A percentile compares a stretch with the other conserved stretches of the same genome.
phyloP scores from a whole-genome alignment of 2,888 invertebrate genomes.

The Chaetogeoica ovagalla region DNA sequence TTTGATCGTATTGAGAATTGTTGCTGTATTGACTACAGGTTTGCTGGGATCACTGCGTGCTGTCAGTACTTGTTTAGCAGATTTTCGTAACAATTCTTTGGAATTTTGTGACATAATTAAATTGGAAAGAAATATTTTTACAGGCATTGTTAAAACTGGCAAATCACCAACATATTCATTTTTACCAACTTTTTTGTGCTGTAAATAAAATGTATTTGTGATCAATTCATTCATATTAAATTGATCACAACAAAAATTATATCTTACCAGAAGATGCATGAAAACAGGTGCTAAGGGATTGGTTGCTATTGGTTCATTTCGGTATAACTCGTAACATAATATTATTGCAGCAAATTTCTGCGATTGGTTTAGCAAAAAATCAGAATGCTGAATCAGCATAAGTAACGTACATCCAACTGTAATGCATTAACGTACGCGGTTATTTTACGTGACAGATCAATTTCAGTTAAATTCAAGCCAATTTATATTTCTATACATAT shows the following conservation, averaged over 20 bases:
- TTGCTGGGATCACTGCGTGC: constrained; percentile 49
- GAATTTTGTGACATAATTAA: constrained; percentile 52
- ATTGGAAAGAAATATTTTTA: constrained; percentile 49
- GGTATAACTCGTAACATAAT: constrained; percentile 72
- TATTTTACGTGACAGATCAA: not conserved
- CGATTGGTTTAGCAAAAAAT: constrained; percentile 58
- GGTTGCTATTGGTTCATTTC: constrained; percentile 67
- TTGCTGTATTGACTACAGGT: constrained; percentile 48
- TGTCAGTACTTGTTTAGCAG: constrained; percentile 50
- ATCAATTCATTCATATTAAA: not conserved
- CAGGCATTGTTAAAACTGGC: constrained; percentile 45
- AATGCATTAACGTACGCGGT: not conserved
- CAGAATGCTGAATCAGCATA: constrained; percentile 58
- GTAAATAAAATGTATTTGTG: not conserved
- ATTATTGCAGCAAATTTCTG: constrained; percentile 73
- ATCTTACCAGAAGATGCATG: constrained; percentile 68
- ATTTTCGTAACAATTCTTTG: constrained; percentile 44
- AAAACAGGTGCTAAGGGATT: constrained; percentile 76
- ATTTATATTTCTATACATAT: not conserved
- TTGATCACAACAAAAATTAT: constrained; percentile 16
- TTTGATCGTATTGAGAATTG: constrained; percentile 48
- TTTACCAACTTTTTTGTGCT: constrained; percentile 52
- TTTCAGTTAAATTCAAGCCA: not conserved
- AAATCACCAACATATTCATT: constrained; percentile 51
- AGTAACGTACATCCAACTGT: constrained; percentile 47